Evolutionary conservation across 2,113 vertebrate genomes (phyloP), one percentile per base, ranked within the genome.

Genomic region (Corythaeola cristata): DNA sequence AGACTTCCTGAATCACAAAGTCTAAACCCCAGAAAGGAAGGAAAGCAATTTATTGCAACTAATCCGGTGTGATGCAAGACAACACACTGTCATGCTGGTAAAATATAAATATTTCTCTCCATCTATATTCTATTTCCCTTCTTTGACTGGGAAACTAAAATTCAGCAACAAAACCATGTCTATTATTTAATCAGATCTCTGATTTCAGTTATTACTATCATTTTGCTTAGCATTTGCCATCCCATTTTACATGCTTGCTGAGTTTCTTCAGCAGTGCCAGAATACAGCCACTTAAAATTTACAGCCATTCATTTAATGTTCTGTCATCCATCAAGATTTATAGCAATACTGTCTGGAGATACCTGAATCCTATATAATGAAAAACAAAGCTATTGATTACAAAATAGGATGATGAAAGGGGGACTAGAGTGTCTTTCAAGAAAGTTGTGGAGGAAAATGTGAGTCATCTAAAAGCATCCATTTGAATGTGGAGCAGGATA

Each of bases 241-340:
- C 37, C 88, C 6, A 0, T 89, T 94, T 83, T 83, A 44, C 24
- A 55, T 55, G 78, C 27, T 83, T 39, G 15, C 52, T 74, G 67
- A 49, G 30, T 87, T 91, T 92, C 87, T 80, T 59, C 78, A 87
- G 66, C n/a, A 9, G 39, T 93, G 26, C 32, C 69, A 96, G 76
- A 97, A 94, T 77, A 67, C 53, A 96, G 21, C 26, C 56, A 77
- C 56, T 97, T 81, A 96, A 92, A 97, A 98, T 96, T 97, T 97
- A 96, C 92, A 91, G 74, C 92, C 96, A 94, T 96, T 97, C 90
- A 96, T 91, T 96, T 94, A 91, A 77, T 85, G 60, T 41, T 93
- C 85, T 95, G 80, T 91, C 92, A 93, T 62, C 58, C 47, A 90
- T 93, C 71, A 87, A 85, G 88, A 96, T 88, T 96, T 97, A 94